Evolutionary conservation across 2,113 vertebrate genomes (phyloP), one percentile per base, ranked within the genome.

Genomic region (Triplophysa tibetana): DNA sequence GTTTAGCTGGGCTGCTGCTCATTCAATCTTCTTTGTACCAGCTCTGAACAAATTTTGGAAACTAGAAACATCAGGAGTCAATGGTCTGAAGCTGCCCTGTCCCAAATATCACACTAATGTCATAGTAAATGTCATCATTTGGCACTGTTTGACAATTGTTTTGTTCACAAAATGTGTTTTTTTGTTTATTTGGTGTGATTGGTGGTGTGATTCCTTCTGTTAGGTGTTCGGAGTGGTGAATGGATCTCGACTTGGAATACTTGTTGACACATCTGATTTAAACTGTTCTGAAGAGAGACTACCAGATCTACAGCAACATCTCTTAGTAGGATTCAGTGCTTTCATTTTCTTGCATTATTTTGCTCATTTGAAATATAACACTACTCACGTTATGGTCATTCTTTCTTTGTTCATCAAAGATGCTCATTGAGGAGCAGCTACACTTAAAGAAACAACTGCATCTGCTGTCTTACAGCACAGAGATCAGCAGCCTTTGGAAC

Each of bases 181-280:
- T 48, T 29, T 69, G 9, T 8, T 60, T 19, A 43, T 23, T 14
- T 19, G 9, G 33, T 38, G 33, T 7, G 33, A 33, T 6, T 75
- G 23, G 24, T 68, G 14, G 60, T 10, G 1, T 60, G 17, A 21
- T 24, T 29, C 67, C 61, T 65, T 75, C 45, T 45, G 1, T 26
- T 79, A 96, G 95, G 87, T 89, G 17, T 96, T 96, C 19, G 94
- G 95, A 2, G 65, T 92, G 79, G 83, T 95, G 86, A 87, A 85
- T 73, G 95, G 95, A 29, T 70, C 81, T 64, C 88, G 83, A 79
- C 87, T 94, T 0, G 94, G 91, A 6, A 17, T 96, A 79, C 45
- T 95, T 24, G 26, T 95, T 14, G 91, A 94, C 67, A 66, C 83
- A 0, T 93, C 94, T 6, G 81, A 85, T 9, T 1, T 82, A 3